These are phyloP conservation scores for Rhynchomys soricoides DNA, from an alignment of 2,113 vertebrate species.

Conservation along the genomic window DNA sequence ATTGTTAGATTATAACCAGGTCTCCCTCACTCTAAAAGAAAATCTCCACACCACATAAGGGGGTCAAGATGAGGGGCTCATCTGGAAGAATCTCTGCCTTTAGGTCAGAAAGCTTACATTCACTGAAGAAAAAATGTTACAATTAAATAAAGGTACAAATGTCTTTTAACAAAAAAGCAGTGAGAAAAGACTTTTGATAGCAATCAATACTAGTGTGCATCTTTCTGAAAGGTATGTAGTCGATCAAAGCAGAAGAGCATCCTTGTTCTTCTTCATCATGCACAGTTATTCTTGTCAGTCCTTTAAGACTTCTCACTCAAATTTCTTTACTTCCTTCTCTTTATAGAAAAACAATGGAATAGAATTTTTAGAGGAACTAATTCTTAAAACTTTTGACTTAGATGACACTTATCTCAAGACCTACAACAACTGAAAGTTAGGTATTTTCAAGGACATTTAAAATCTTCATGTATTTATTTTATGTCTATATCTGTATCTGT, in stretches of 20 bases:
- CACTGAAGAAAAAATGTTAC: neutral
- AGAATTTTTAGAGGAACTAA: neutral
- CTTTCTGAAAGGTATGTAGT: neutral
- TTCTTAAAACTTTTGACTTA: constrained; percentile 47
- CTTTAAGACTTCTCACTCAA: neutral
- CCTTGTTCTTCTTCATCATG: too few species aligned
- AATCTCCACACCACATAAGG: constrained; percentile 18
- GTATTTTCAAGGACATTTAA: neutral
- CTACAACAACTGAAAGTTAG: neutral
- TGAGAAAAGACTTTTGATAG: neutral
- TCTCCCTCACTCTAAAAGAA: constrained; percentile 35
- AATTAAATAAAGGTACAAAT: neutral
- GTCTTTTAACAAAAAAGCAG: constrained; percentile 38
- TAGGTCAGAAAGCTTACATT: constrained; percentile 41
- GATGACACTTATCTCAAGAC: constrained; percentile 3
- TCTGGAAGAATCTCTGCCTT: constrained; percentile 31
- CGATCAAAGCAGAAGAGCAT: neutral
- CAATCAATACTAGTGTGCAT: neutral
- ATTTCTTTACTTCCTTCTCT: neutral
- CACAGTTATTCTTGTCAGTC: neutral
- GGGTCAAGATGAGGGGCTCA: constrained; percentile 10
- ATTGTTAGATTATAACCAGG: constrained; percentile 56
- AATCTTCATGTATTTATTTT: neutral
- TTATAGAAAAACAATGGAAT: neutral
- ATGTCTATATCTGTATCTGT: neutral